phyloP scores from a whole-genome alignment of 2,888 invertebrate species.

The Pelosia muscerda region DNA sequence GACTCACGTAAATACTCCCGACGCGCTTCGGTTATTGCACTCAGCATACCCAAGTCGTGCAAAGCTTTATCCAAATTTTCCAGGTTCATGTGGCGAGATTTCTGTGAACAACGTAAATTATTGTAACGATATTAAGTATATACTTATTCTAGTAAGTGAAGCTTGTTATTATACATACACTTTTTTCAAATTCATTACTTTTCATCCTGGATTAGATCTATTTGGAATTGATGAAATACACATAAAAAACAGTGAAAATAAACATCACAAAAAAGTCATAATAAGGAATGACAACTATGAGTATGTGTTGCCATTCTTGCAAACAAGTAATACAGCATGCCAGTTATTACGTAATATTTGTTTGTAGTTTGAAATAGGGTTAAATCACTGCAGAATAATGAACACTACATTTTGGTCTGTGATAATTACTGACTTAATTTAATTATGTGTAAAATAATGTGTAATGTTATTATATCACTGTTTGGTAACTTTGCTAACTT shows the following conservation, averaged over 20 bases:
- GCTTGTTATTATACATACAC: conserved; percentile 60
- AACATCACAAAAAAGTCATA: conserved; percentile 85
- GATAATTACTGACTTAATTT: no score
- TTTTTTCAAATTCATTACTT: conserved; percentile 77
- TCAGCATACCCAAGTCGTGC: conserved; percentile 88
- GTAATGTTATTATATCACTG: no score
- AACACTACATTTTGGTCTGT: no score
- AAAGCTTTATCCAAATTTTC: conserved; percentile 87
- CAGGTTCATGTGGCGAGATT: conserved; percentile 80
- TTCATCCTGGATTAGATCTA: conserved; percentile 71
- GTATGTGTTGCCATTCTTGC: conserved; percentile 33
- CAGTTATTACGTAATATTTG: background rate
- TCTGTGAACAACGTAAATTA: conserved; percentile 75
- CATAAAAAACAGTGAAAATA: conserved; percentile 79
- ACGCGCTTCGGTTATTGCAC: conserved; percentile 86
- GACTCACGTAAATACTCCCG: conserved; percentile 86
- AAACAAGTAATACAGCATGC: conserved; percentile 3
- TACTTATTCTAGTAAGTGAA: conserved; percentile 28
- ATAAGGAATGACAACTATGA: conserved; percentile 56
- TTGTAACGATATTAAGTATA: conserved; percentile 45
- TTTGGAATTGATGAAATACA: conserved; percentile 66
- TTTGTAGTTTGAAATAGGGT: background rate
- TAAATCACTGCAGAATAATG: no score
- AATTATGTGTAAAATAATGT: no score
- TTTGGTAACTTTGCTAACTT: no score